Evolutionary conservation across 2,113 vertebrate species (phyloP), one percentile per base, ranked within the genome.

Genomic region (Lagopus muta): DNA sequence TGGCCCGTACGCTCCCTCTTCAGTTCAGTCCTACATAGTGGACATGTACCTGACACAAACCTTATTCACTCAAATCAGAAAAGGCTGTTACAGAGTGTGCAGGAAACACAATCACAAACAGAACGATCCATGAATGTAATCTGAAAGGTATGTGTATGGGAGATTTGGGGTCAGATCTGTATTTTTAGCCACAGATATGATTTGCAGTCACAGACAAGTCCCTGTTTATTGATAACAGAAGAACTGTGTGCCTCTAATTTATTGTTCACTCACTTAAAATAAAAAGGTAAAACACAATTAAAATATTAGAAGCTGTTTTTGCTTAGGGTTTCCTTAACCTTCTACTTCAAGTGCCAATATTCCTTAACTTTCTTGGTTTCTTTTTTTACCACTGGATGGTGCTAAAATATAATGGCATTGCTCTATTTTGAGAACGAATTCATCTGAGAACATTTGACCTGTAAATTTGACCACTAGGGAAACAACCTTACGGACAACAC

Each of bases 311-410:
- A 94, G 24, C 13, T 77, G 6, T 15, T 91, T 84, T 86, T 75
- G 40, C 27, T 74, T 6, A 10, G 2, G n/a, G 21, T 72, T 90
- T 61, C n/a, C 72, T 61, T 86, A 86, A 7, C 14, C 3, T 80
- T 36, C 21, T 5, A 54, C 50, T 77, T 85, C 55, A 91, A 86
- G 74, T 11, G 30, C 9, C 65, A 80, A 4, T 15, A 58, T 65
- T 42, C 12, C 18, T 65, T 70, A 24, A 62, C 8, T 34, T 65
- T 21, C 57, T 62, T 42, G 27, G 45, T 32, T 57, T 50, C 50
- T 24, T 42, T 76, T 82, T 62, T 48, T 86, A 90, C 91, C 95
- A 95, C 93, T 77, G 80, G 93, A 78, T 94, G 94, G 93, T 94
- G 93, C 93, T 88, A 83, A 93, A 90, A 94, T 69, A 32, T 65